Evolutionary conservation across 2,113 vertebrate genomes (phyloP).

Genomic region (Leptobrachium ailaonicum): DNA sequence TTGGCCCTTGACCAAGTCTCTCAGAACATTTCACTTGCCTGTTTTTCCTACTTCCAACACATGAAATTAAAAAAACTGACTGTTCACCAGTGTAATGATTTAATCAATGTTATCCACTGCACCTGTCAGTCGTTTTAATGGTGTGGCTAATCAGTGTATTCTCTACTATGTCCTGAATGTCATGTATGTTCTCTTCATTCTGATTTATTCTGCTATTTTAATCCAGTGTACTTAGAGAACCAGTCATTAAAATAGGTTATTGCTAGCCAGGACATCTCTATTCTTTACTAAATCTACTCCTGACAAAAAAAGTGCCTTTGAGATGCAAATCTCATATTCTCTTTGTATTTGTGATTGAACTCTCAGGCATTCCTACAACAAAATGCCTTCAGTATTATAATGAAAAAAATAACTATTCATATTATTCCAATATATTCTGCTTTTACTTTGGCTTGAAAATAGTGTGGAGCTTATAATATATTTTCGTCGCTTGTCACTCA

Average conservation of each 20-base stretch:
- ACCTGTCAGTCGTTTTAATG: too few species aligned
- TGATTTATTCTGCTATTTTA: too few species aligned
- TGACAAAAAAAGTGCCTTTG: not conserved
- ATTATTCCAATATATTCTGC: constrained; percentile 4
- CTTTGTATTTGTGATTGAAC: not conserved
- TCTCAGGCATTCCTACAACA: not conserved
- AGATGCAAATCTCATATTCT: not conserved
- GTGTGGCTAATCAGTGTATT: too few species aligned
- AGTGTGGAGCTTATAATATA: not conserved
- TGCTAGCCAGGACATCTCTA: not conserved
- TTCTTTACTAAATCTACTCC: not conserved
- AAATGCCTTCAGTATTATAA: not conserved
- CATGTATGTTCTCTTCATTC: too few species aligned
- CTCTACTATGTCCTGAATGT: too few species aligned
- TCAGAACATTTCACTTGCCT: too few species aligned
- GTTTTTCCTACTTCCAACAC: too few species aligned
- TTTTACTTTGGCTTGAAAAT: not conserved
- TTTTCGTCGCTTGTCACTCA: not conserved
- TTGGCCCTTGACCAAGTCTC: too few species aligned
- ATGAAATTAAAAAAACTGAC: too few species aligned
- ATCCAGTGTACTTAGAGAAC: not conserved
- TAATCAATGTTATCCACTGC: too few species aligned
- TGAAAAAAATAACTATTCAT: not conserved
- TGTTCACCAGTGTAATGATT: too few species aligned
- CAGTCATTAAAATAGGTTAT: not conserved